phyloP scores from a whole-genome alignment of 2,113 vertebrate genomes.

The Dicentrarchus labrax region DNA sequence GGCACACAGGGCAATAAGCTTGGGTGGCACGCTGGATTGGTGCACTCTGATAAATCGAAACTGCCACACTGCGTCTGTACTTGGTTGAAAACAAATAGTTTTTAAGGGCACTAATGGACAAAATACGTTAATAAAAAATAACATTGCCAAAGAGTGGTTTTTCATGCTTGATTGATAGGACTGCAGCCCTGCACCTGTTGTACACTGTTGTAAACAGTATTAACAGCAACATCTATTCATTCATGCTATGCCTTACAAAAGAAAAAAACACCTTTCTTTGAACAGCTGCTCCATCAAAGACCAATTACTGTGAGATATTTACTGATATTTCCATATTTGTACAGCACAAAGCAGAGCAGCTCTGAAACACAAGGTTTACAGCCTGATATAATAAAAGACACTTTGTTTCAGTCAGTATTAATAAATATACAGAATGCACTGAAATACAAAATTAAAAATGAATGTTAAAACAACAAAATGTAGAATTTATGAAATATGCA shows the following conservation, averaged over 20 bases:
- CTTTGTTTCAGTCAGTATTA: conserved; percentile 39
- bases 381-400: conserved; percentile 42
- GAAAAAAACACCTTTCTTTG: conserved; percentile 29
- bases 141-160: conserved; percentile 34
- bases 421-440: conserved; percentile 46
- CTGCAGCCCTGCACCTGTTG: conserved; percentile 54
- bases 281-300: conserved; percentile 43
- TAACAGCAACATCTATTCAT: conserved; percentile 39
- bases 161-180: conserved; percentile 55
- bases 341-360: conserved; percentile 36
- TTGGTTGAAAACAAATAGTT: conserved; percentile 55
- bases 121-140: conserved; percentile 46
- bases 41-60: conserved; percentile 65
- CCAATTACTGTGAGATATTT: conserved; percentile 41
- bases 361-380: conserved; percentile 40
- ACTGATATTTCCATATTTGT: conserved; percentile 40
- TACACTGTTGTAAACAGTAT: conserved; percentile 30
- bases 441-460: conserved; percentile 58
- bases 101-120: conserved; percentile 55
- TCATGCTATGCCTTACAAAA: conserved; percentile 34
- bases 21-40: conserved; percentile 45
- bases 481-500: conserved; percentile 53
- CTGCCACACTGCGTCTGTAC: conserved; percentile 33
- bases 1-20: conserved; percentile 63
- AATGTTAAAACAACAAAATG: conserved; percentile 53